A percentile compares a stretch with the other conserved stretches of the same genome.
Evolutionary conservation across 2,113 vertebrate genomes (phyloP).

Genomic region (Stigmatopora nigra): DNA sequence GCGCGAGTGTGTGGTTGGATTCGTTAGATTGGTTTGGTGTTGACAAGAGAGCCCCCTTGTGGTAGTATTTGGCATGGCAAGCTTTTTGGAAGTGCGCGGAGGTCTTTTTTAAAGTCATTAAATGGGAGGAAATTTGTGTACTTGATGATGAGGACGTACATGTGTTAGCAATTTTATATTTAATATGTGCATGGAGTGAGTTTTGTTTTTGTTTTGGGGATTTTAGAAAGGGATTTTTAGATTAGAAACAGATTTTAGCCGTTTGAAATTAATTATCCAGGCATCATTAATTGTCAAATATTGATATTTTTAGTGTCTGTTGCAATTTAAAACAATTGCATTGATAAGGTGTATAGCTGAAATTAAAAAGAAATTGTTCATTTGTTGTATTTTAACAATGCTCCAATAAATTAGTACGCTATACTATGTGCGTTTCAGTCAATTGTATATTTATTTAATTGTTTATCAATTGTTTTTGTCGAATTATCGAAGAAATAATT

Average conservation of each 20-base stretch:
- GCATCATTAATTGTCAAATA: background rate
- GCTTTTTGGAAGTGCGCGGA: background rate
- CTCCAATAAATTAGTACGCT: background rate
- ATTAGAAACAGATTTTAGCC: background rate
- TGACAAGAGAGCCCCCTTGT: constrained; percentile 62
- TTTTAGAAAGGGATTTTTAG: too few species aligned
- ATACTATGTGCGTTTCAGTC: background rate
- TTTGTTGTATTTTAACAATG: background rate
- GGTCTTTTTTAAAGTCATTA: background rate
- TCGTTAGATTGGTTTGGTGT: constrained; percentile 32
- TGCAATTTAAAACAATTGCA: background rate
- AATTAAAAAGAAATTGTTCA: background rate
- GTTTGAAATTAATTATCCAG: background rate
- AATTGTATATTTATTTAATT: background rate
- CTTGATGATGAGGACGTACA: background rate
- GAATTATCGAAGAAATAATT: background rate
- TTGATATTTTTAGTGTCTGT: constrained; percentile 9
- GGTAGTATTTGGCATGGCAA: constrained; percentile 11
- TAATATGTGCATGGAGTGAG: background rate
- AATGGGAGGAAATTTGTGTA: background rate
- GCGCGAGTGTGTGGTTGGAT: constrained; percentile 7
- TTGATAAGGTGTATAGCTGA: constrained; percentile 1
- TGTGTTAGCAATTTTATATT: background rate
- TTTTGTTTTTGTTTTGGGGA: background rate
- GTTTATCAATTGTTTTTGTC: background rate